These are phyloP conservation scores for Caenorhabditis sp. DNA, from an alignment of 2,888 invertebrate species.

Conservation along the genomic window DNA sequence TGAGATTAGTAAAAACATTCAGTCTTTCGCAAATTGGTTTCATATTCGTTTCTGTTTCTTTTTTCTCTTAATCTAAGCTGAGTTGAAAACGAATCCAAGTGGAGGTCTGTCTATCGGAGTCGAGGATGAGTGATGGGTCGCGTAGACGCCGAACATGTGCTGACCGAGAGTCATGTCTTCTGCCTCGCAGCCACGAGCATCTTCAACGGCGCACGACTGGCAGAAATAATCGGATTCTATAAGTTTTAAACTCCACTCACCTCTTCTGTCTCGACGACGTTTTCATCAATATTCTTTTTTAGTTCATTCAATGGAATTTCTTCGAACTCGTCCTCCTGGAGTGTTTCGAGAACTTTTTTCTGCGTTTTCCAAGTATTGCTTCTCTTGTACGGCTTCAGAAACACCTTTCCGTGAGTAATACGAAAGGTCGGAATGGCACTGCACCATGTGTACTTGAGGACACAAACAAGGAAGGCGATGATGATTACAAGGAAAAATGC, in stretches of 20 bases:
- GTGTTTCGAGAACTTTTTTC: neutral
- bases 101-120: conserved; percentile 48
- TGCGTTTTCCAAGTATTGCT: neutral
- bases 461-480: conserved; percentile 14
- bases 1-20: conserved; percentile 8
- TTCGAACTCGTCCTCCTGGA: conserved; percentile 33
- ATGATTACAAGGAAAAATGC: conserved; percentile 42
- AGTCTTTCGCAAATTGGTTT: conserved; percentile 10
- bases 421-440: conserved; percentile 26
- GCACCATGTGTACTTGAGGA: conserved; percentile 25
- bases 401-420: conserved; percentile 23
- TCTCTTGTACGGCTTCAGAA: conserved; percentile 27
- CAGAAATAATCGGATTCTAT: neutral
- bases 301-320: conserved; percentile 37
- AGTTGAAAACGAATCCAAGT: conserved; percentile 44
- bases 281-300: neutral
- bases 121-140: conserved; percentile 50
- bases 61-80: conserved; percentile 4
- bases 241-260: neutral
- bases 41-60: neutral
- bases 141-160: conserved; percentile 55
- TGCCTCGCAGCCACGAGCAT: conserved; percentile 12
- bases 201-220: conserved; percentile 4
- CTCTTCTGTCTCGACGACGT: neutral
- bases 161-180: conserved; percentile 57